Evolutionary conservation across 2,888 invertebrate genomes (phyloP).

Genomic region (Nebria salina): DNA sequence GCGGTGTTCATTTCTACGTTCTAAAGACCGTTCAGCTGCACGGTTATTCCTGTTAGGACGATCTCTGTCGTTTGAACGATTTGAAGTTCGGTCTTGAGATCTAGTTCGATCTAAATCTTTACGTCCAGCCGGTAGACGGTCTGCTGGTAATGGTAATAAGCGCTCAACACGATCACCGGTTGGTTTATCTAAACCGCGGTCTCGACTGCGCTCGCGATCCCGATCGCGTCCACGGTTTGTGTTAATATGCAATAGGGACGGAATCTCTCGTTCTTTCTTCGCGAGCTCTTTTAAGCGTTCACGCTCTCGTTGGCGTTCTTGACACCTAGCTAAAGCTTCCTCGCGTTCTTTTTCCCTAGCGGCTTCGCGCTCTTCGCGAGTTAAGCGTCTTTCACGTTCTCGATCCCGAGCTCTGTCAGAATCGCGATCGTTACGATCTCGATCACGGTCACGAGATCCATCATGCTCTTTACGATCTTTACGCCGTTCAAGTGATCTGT

Average conservation of each 20-base stretch:
- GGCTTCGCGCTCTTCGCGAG: conserved; percentile 67
- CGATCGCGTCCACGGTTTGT: conserved; percentile 66
- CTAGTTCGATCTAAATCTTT: conserved; percentile 62
- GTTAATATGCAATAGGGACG: conserved; percentile 58
- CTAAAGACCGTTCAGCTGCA: conserved; percentile 52
- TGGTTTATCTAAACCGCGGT: conserved; percentile 71
- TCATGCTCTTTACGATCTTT: conserved; percentile 66
- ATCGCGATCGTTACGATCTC: conserved; percentile 66
- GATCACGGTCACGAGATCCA: conserved; percentile 69
- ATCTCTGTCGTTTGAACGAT: conserved; percentile 64
- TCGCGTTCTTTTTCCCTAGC: conserved; percentile 71
- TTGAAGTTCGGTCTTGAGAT: conserved; percentile 67
- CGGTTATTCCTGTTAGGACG: conserved; percentile 51
- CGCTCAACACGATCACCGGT: conserved; percentile 68
- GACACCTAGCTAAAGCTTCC: conserved; percentile 74
- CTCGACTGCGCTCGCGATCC: conserved; percentile 63
- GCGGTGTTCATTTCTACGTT: conserved; percentile 54
- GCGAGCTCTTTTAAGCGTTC: conserved; percentile 64
- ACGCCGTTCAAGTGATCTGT: conserved; percentile 63
- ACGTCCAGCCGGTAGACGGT: conserved; percentile 65
- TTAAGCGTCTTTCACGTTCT: conserved; percentile 63
- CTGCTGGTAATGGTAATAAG: conserved; percentile 71
- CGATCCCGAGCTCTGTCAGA: conserved; percentile 69
- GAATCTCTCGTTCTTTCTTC: conserved; percentile 64
- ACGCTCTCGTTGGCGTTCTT: conserved; percentile 68